phyloP scores from a whole-genome alignment of 2,888 invertebrate species.

The Eucriotettix oculatus region DNA sequence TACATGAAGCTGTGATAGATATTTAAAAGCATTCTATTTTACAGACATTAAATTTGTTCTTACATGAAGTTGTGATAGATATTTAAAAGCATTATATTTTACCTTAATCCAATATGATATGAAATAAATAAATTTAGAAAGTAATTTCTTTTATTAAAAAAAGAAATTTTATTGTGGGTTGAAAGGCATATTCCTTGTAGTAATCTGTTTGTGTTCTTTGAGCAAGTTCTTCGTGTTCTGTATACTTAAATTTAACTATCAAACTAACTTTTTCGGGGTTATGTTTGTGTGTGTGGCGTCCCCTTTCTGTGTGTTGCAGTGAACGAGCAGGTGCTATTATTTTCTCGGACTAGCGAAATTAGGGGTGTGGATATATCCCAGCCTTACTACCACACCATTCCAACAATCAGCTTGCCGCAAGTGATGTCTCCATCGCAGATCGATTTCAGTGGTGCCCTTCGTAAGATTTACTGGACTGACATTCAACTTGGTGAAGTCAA shows the following conservation, averaged over 20 bases:
- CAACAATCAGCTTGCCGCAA: constrained; percentile 57
- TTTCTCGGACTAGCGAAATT: constrained; percentile 59
- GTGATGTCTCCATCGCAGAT: constrained; percentile 53
- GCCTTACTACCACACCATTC: constrained; percentile 62
- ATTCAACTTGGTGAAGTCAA: constrained; percentile 58
- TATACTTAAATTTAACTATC: not conserved
- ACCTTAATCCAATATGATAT: too few relatives aligned
- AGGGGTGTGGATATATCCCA: constrained; percentile 65
- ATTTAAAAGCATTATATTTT: too few relatives aligned
- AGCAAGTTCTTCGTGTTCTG: not conserved
- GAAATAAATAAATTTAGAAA: too few relatives aligned
- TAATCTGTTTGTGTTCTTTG: not conserved
- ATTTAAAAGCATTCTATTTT: too few relatives aligned
- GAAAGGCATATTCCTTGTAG: too few relatives aligned
- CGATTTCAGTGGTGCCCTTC: constrained; percentile 47
- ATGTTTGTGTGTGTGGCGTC: constrained; percentile 12
- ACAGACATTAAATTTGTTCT: too few relatives aligned
- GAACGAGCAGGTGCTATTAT: constrained; percentile 63
- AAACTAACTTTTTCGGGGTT: constrained; percentile 7
- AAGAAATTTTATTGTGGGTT: too few relatives aligned
- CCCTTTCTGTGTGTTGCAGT: constrained; percentile 24
- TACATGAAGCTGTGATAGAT: too few relatives aligned
- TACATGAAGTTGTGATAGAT: too few relatives aligned
- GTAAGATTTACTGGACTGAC: constrained; percentile 64
- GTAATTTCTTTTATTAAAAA: too few relatives aligned